Conservation (phyloP, 2,113 vertebrate species). For the Dinomys branickii region DNA sequence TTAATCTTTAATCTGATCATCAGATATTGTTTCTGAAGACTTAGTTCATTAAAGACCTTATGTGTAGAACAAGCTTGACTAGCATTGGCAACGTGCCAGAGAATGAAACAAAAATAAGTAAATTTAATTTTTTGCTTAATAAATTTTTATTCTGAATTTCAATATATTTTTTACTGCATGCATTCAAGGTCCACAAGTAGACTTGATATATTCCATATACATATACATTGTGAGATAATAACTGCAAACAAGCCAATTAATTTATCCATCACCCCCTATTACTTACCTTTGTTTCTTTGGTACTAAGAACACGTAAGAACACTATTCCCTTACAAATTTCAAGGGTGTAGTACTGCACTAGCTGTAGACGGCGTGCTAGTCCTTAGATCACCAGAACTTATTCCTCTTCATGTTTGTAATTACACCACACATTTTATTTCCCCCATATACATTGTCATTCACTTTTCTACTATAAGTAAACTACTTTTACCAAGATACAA, state of each 20-base stretch:
- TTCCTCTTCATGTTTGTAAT: neutral
- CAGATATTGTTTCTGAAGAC: constrained; percentile 62
- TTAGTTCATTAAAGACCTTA: constrained; percentile 54
- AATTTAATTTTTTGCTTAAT: neutral
- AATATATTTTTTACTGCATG: neutral
- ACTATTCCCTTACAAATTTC: neutral
- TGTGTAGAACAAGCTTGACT: constrained; percentile 35
- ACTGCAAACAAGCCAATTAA: neutral
- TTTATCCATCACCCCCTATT: neutral
- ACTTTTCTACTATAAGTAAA: neutral
- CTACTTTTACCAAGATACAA: neutral
- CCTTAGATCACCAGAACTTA: neutral
- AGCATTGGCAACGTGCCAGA: neutral
- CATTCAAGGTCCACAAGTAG: neutral
- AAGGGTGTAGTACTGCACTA: neutral
- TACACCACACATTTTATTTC: neutral
- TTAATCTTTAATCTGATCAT: constrained; percentile 65
- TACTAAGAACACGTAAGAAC: neutral
- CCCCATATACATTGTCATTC: neutral
- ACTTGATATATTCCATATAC: neutral
- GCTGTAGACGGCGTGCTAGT: neutral
- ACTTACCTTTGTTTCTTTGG: neutral
- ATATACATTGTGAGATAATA: neutral
- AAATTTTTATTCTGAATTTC: neutral
- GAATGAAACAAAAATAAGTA: neutral